A percentile compares a stretch with the other conserved stretches of the same genome.
Evolutionary conservation across 2,888 invertebrate species (phyloP).

Genomic region (Himalopsyche anomala): DNA sequence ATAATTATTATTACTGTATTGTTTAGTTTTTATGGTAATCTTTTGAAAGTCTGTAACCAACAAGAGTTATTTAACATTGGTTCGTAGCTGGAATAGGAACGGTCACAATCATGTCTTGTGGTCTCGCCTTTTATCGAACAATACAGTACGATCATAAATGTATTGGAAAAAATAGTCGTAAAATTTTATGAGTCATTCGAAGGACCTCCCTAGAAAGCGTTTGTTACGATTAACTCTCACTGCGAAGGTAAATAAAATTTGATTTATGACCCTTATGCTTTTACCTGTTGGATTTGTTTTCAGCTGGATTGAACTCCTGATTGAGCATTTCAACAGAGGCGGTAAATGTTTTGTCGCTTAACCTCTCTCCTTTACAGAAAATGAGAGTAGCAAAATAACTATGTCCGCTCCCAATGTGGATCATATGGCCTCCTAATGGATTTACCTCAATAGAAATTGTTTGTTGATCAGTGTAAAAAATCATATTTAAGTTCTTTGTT

Average conservation of each 20-base stretch:
- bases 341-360: too few species aligned
- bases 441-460: too few species aligned
- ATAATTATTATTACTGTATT: background rate
- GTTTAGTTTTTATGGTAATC: background rate
- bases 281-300: background rate
- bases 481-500: too few species aligned
- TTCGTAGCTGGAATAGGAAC: background rate
- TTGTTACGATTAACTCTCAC: background rate
- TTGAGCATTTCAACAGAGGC: too few species aligned
- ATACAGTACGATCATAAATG: background rate
- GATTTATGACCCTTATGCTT: background rate
- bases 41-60: background rate
- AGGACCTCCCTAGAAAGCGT: slow-evolving; percentile 40
- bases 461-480: too few species aligned
- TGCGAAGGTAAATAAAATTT: slow-evolving; percentile 13
- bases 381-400: too few species aligned
- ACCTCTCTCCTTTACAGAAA: too few species aligned
- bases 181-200: background rate
- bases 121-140: slow-evolving; percentile 20
- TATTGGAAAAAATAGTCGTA: background rate
- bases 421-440: too few species aligned
- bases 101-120: background rate
- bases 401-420: too few species aligned
- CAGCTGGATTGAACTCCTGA: too few species aligned
- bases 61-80: background rate